Base-by-base conservation (phyloP, 2,888 invertebrate genomes). In the Thecophora atra region DNA sequence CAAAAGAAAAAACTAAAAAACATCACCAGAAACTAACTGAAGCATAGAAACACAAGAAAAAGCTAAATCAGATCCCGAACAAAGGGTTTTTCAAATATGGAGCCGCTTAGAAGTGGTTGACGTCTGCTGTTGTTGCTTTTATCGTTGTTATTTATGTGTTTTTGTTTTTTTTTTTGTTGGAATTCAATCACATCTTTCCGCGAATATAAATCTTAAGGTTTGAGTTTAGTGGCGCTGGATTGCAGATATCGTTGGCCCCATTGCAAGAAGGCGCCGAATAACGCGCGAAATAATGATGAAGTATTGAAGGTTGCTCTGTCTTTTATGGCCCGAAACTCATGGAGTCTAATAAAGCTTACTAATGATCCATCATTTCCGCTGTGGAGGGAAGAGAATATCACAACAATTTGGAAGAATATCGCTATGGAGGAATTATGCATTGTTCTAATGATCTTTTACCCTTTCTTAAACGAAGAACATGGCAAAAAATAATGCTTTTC, bases 361-460 rank as follows among this genome's bases (percentile, higher is more conserved):
- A 42, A 62, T 70, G 63, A 70, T 70, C 24, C 52, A 70, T 70
- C 19, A 37, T 70, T 63, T 70, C 63, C 63, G 70, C 63, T 17
- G 24, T 21, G 19, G 52, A n/a, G 24, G 52, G 37, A 58, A 24
- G 7, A 58, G 13, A 47, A 37, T 8, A 11, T 11, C 6, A 37
- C 37, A 37, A 37, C 1, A 1, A 2, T 37, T 37, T 37, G 37
- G 37, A 37, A 37, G 11, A 37, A 37, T 37, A 37, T 6, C 11
- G 6, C 11, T 8, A 37, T 8, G 37, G 11, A 37, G 37, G 6
- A 6, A 8, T 11, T 37, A 37, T 37, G 37, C 37, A 8, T 11
- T 37, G 37, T 2, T 37, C 6, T 37, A 11, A 6, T 37, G 11
- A 37, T 11, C 37, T 37, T 37, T 37, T 37, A 8, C 7, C 37